Percentiles rank a stretch among this genome's conserved stretches.
Conservation (phyloP, 1,140 invertebrate genomes). For the Drosophila kikkawai region DNA sequence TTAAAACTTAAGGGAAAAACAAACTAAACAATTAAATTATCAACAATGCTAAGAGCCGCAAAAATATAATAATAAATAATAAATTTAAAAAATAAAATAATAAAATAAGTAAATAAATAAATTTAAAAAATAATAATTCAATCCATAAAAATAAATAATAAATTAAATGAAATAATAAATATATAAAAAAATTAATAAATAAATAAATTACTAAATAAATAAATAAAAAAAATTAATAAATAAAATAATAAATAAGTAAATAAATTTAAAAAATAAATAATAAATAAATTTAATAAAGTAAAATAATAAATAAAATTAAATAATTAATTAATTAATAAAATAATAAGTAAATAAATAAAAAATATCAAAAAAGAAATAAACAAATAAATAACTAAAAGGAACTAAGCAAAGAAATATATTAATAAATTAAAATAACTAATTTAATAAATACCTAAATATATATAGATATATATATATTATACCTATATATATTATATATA, state of each 20-base stretch:
- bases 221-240: no score
- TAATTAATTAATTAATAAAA: no score
- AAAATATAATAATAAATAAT: neutral
- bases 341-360: neutral
- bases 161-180: no score
- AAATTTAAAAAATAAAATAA: conserved; percentile 1
- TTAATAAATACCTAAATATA: conserved; percentile 2
- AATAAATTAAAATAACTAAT: conserved; percentile 21
- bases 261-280: no score
- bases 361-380: neutral
- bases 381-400: neutral
- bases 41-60: conserved; percentile 61
- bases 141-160: no score
- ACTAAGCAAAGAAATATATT: neutral
- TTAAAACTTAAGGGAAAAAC: conserved; percentile 51
- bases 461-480: conserved; percentile 16
- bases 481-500: conserved; percentile 20
- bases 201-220: no score
- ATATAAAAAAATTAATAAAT: no score
- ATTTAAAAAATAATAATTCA: no score
- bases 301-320: no score
- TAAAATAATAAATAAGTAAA: no score
- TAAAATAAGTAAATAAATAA: no score
- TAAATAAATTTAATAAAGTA: no score
- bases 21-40: conserved; percentile 43